Conservation (phyloP, 2,888 invertebrate genomes). For the Zonitis immaculata region DNA sequence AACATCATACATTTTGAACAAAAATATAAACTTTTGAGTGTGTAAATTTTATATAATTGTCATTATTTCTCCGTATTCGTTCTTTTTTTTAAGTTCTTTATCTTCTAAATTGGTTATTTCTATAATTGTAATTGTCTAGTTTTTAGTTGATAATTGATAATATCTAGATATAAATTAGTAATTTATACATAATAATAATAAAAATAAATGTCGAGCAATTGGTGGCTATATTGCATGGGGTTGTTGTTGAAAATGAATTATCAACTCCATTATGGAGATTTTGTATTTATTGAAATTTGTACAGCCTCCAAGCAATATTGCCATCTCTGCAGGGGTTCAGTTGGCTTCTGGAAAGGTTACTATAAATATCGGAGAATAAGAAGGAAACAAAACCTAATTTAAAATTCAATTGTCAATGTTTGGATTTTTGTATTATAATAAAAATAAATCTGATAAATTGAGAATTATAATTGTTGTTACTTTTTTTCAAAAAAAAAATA, state of each 20-base stretch:
- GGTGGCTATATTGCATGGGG: conserved; percentile 34
- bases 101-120: conserved; percentile 17
- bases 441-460: conserved; percentile 41
- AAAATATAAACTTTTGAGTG: conserved; percentile 39
- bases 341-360: conserved; percentile 78
- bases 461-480: conserved; percentile 28
- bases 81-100: conserved; percentile 18
- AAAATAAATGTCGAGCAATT: conserved; percentile 23
- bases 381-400: conserved; percentile 46
- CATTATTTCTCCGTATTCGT: conserved; percentile 9
- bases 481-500: conserved; percentile 16
- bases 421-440: conserved; percentile 34
- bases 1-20: conserved; percentile 3
- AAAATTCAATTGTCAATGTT: conserved; percentile 6
- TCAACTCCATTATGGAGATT: conserved; percentile 12
- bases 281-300: conserved; percentile 2
- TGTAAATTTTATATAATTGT: conserved; percentile 41
- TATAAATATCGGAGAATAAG: conserved; percentile 73
- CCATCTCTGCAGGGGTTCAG: conserved; percentile 66
- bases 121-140: conserved; percentile 35
- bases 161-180: conserved; percentile 33
- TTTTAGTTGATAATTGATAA: conserved; percentile 30
- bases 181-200: conserved; percentile 20
- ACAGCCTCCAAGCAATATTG: conserved; percentile 45
- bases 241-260: conserved; percentile 27